phyloP scores from a whole-genome alignment of 2,113 vertebrate species.

The Bombycilla garrulus region DNA sequence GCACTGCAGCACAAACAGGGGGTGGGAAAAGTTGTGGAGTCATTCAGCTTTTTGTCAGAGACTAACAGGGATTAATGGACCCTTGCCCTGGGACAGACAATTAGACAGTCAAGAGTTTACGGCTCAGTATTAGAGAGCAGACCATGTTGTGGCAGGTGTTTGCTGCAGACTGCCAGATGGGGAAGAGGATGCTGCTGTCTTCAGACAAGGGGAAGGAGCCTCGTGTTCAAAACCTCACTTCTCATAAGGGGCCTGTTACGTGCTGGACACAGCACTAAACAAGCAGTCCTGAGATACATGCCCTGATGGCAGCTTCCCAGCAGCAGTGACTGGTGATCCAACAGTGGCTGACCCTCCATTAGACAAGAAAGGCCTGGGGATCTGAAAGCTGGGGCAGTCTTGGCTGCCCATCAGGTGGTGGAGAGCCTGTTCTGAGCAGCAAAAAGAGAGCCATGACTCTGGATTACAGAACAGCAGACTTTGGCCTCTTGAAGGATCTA shows the following conservation, averaged over 20 bases:
- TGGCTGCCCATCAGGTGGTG: neutral
- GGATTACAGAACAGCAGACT: neutral
- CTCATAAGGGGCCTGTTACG: neutral
- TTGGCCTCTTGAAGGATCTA: neutral
- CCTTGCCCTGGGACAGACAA: neutral
- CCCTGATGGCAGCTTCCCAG: neutral
- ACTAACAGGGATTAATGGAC: neutral
- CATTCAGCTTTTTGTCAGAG: neutral
- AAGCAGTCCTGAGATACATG: neutral
- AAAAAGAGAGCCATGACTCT: neutral
- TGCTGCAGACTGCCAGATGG: neutral
- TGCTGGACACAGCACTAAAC: neutral
- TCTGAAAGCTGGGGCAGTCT: neutral
- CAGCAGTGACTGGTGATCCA: neutral
- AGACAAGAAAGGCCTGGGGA: neutral
- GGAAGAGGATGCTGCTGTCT: neutral
- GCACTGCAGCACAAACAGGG: neutral
- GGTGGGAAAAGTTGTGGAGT: neutral
- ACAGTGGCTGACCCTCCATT: accelerated
- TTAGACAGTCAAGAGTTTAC: neutral
- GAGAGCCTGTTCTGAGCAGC: neutral
- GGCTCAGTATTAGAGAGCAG: neutral
- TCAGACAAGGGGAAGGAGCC: neutral
- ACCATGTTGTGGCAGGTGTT: neutral
- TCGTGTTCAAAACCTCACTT: neutral